Evolutionary conservation across 2,888 invertebrate species (phyloP).

Genomic region (Chloromyia formosa): DNA sequence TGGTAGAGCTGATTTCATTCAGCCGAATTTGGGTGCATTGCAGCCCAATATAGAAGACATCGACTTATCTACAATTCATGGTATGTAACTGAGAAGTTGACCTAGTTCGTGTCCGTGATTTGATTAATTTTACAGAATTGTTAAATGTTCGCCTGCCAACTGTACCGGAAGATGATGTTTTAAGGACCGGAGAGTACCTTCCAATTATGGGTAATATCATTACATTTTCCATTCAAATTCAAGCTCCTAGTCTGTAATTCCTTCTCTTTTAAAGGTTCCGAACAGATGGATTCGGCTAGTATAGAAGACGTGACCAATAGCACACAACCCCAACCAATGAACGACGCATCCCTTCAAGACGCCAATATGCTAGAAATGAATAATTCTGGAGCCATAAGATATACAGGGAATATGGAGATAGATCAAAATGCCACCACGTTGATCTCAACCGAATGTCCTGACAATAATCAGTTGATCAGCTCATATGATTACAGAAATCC

Average conservation of each 20-base stretch:
- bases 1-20: constrained; percentile 94
- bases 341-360: constrained; percentile 53
- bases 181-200: constrained; percentile 63
- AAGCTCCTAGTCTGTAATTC: neutral
- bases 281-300: constrained; percentile 57
- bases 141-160: constrained; percentile 66
- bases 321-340: constrained; percentile 47
- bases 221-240: neutral
- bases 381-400: constrained; percentile 56
- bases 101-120: neutral
- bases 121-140: constrained; percentile 55
- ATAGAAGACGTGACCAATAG: constrained; percentile 58
- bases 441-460: constrained; percentile 28
- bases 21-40: constrained; percentile 95
- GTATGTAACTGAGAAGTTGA: constrained; percentile 63
- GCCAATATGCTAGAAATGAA: constrained; percentile 62
- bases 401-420: constrained; percentile 52
- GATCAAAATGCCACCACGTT: constrained; percentile 30
- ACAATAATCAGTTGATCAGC: constrained; percentile 30
- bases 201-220: constrained; percentile 55
- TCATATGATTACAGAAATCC: constrained; percentile 38
- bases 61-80: constrained; percentile 84
- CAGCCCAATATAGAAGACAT: constrained; percentile 97
- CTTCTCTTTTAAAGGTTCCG: constrained; percentile 50
- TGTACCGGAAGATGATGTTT: constrained; percentile 71